These are phyloP conservation scores for Sialis lutaria DNA, from an alignment of 2,888 invertebrate species.

Conservation along the genomic window DNA sequence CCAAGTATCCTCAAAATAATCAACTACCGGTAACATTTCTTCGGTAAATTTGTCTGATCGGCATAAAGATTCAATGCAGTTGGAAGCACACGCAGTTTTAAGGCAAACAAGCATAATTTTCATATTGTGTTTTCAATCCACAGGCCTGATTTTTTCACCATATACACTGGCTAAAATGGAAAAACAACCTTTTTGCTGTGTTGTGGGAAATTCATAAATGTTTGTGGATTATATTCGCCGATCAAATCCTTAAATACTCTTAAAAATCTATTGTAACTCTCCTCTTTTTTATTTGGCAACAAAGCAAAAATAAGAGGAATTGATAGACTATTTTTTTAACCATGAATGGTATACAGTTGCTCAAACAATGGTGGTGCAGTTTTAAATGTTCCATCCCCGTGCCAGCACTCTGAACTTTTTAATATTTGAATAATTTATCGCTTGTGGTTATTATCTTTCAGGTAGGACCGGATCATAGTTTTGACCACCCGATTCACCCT, in stretches of 20 bases:
- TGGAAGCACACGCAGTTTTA: slow-evolving; percentile 7
- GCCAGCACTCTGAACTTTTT: slow-evolving; percentile 6
- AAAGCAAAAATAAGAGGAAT: slow-evolving; percentile 10
- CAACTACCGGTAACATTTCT: slow-evolving; percentile 2
- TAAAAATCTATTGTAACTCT: slow-evolving; percentile 6
- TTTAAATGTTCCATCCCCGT: slow-evolving; percentile 11
- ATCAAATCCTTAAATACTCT: slow-evolving; percentile 4
- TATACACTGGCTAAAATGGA: slow-evolving; percentile 10
- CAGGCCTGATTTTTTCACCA: slow-evolving; percentile 8
- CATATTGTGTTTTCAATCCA: slow-evolving; percentile 6
- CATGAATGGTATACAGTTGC: slow-evolving; percentile 12
- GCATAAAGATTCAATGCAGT: slow-evolving; percentile 5
- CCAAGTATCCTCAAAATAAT: slow-evolving; percentile 8
- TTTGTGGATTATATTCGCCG: slow-evolving; percentile 1
- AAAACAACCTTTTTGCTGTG: slow-evolving; percentile 8
- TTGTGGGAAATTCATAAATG: slow-evolving; percentile 6
- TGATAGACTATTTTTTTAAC: slow-evolving; percentile 5
- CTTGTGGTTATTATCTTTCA: too few relatives aligned
- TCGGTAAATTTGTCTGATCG: slow-evolving; percentile 3
- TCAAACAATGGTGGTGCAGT: slow-evolving; percentile 10
- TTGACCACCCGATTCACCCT: too few relatives aligned
- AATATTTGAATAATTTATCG: neutral
- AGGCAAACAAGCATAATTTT: slow-evolving; percentile 8
- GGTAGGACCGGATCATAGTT: too few relatives aligned
- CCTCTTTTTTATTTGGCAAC: slow-evolving; percentile 8